Evolutionary conservation across 2,888 invertebrate species (phyloP).

Genomic region (Tillus elongatus): DNA sequence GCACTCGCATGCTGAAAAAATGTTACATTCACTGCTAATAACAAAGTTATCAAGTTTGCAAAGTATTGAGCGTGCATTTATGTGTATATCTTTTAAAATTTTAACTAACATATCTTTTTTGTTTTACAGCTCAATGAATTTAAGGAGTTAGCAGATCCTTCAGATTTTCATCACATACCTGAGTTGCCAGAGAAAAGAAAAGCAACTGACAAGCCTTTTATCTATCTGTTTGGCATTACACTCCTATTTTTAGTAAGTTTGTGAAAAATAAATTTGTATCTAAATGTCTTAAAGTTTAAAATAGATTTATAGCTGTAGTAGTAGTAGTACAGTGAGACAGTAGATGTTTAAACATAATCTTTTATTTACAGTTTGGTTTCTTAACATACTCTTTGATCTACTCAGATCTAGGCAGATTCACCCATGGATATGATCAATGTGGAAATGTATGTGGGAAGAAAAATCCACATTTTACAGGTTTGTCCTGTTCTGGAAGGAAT

Average conservation of each 20-base stretch:
- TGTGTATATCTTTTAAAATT: too few relatives aligned
- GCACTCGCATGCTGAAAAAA: too few relatives aligned
- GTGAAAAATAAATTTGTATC: too few relatives aligned
- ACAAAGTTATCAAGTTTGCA: too few relatives aligned
- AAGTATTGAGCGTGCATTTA: too few relatives aligned
- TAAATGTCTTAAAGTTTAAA: too few relatives aligned
- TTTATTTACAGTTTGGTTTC: conserved; percentile 8
- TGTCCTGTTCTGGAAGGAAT: conserved; percentile 16
- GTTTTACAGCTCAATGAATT: conserved; percentile 13
- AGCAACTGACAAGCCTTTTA: conserved; percentile 9
- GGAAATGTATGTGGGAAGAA: conserved; percentile 16
- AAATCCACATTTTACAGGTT: conserved; percentile 12
- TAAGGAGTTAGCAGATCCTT: conserved; percentile 9
- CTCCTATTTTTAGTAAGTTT: neutral
- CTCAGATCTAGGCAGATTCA: conserved; percentile 10
- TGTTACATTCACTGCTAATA: too few relatives aligned
- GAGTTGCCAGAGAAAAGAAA: conserved; percentile 12
- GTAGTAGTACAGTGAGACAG: too few relatives aligned
- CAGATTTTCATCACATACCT: conserved; percentile 12
- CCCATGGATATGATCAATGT: conserved; percentile 14
- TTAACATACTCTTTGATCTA: conserved; percentile 8
- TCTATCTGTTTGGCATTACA: neutral
- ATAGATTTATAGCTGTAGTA: too few relatives aligned
- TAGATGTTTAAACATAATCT: neutral
- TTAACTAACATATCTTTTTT: too few relatives aligned